Conservation (phyloP, 2,113 vertebrate genomes). For the Meles meles region DNA sequence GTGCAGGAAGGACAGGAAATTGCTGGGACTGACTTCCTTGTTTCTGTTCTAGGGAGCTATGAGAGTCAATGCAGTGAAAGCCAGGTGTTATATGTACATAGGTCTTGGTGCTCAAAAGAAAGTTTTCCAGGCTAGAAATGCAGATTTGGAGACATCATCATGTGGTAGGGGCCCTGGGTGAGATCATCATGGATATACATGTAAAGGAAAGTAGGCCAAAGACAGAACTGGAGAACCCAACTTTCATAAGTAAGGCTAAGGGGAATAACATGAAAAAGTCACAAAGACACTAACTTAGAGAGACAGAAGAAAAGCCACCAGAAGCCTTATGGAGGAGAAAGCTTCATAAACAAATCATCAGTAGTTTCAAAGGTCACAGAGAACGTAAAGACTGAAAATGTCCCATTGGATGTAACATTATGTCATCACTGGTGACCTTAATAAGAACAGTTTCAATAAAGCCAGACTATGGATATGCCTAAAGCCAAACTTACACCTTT, state of each 20-base stretch:
- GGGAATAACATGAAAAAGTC: not conserved
- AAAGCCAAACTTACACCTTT: not conserved
- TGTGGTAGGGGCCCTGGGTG: not conserved
- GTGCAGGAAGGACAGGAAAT: not conserved
- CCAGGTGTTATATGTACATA: not conserved
- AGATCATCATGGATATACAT: not conserved
- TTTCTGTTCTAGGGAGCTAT: not conserved
- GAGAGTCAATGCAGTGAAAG: not conserved
- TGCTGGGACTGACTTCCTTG: not conserved
- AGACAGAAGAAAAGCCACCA: not conserved
- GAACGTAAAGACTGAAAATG: not conserved
- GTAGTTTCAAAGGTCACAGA: not conserved
- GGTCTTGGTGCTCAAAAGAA: not conserved
- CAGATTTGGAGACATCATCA: not conserved
- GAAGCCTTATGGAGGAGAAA: not conserved
- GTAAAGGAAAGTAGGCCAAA: slow-evolving; percentile 9
- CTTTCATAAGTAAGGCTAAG: not conserved
- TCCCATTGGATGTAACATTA: not conserved
- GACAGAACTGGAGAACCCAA: not conserved
- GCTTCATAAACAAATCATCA: not conserved
- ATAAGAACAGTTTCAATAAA: not conserved
- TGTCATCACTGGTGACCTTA: not conserved
- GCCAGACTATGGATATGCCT: not conserved
- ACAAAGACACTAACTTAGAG: not conserved
- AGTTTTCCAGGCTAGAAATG: not conserved